Evolutionary conservation across 2,797 vertebrate genomes (phyloP).

Genomic region (Anomalospiza imberbis): DNA sequence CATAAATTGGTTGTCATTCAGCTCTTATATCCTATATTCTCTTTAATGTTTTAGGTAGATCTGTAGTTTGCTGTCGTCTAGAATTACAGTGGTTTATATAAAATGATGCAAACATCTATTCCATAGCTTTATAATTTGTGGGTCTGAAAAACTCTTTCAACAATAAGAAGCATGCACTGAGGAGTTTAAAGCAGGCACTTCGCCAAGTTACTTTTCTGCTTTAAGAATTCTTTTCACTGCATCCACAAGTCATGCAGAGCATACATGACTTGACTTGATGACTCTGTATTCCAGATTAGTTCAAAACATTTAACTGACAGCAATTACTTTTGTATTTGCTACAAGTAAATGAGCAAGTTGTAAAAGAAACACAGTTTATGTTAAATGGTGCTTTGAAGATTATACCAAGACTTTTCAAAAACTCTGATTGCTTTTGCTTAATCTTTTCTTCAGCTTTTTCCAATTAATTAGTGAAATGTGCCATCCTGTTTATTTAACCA

Average conservation of each 20-base stretch:
- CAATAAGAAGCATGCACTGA: background rate
- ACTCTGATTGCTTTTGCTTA: conserved; percentile 30
- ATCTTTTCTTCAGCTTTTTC: conserved; percentile 22
- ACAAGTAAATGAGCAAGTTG: background rate
- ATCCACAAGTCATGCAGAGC: background rate
- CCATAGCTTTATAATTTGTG: background rate
- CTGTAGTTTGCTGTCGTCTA: background rate
- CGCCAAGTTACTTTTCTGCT: background rate
- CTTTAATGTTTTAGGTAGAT: background rate
- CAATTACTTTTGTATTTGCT: background rate
- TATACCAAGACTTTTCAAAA: conserved; percentile 9
- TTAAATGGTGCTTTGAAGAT: conserved; percentile 35
- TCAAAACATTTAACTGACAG: background rate
- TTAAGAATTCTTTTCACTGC: background rate
- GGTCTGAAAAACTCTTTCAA: background rate
- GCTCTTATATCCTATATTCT: background rate
- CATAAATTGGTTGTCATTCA: background rate
- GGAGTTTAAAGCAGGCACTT: background rate
- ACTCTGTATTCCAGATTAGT: background rate
- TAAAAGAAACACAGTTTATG: background rate
- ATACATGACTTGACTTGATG: background rate
- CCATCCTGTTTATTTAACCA: conserved; percentile 28
- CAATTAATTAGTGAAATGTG: background rate
- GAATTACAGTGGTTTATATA: background rate
- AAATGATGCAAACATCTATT: background rate